Conservation (phyloP, 1,140 invertebrate species). For the Thaumatotibia leucotreta region DNA sequence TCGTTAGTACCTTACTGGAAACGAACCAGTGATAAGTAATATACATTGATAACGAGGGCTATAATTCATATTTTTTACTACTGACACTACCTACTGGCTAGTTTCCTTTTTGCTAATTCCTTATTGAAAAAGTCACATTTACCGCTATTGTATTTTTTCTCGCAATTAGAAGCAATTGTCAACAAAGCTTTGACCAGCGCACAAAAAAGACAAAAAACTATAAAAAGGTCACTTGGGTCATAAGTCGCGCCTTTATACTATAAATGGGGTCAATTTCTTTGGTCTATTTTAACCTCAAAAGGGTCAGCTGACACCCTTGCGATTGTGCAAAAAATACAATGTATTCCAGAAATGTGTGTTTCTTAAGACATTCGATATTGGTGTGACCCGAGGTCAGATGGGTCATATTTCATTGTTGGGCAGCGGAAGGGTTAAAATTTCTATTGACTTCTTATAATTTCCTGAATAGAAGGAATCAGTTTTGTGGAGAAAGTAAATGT, state of each 20-base stretch:
- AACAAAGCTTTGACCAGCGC: slow-evolving; percentile 31
- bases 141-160: slow-evolving; percentile 9
- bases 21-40: too few species aligned
- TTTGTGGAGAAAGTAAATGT: background rate
- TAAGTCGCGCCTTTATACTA: slow-evolving; percentile 42
- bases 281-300: slow-evolving; percentile 40
- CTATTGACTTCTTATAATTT: background rate
- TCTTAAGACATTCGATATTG: slow-evolving; percentile 53
- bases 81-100: background rate
- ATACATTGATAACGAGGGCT: too few species aligned
- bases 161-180: slow-evolving; percentile 1
- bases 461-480: background rate
- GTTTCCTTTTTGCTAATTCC: background rate
- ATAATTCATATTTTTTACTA: background rate
- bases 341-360: slow-evolving; percentile 47
- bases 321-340: slow-evolving; percentile 31
- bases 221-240: slow-evolving; percentile 54
- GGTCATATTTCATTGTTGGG: background rate
- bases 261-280: slow-evolving; percentile 35
- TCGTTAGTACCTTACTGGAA: too few species aligned
- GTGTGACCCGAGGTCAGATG: slow-evolving; percentile 59
- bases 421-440: slow-evolving; percentile 12
- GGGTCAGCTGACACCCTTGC: slow-evolving; percentile 43
- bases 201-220: slow-evolving; percentile 30
- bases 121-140: slow-evolving; percentile 1